Evolutionary conservation across 2,797 vertebrate genomes (phyloP), one percentile per base, ranked within the genome.

Genomic region (Erethizon dorsatum): DNA sequence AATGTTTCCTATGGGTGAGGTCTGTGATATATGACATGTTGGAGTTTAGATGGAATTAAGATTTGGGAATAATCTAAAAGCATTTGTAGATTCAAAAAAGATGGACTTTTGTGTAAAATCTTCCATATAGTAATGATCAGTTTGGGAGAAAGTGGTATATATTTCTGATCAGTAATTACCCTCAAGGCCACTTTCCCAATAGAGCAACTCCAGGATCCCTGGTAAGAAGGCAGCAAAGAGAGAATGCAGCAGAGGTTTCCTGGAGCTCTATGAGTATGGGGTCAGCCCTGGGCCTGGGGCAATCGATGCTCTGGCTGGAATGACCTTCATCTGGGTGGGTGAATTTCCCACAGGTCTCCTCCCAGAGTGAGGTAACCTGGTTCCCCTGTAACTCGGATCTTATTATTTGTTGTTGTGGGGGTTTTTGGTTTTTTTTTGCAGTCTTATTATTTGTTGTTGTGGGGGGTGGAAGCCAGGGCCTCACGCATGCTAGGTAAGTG

Each of bases 101-200:
- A 83, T 54, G 87, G 52, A 71, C 73, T 54, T 92, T 92, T 84
- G n/a, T 14, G 11, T 80, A 77, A 47, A 31, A 41, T 56, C 88
- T 95, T 94, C 47, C 88, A 22, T 56, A 26, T 15, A 9, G 17
- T 54, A 57, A 67, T 41, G 24, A 54, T 67, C 26, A n/a, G 5
- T 75, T 31, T 69, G 45, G 85, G 24, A 90, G 57, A 79, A 88
- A 85, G 78, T 79, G 24, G 13, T 59, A 18, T 79, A 37, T 67
- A 12, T 89, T 86, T 63, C 89, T 89, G 83, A 56, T 65, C 56
- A 82, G 0, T 82, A 94, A 65, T 92, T 85, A 69, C 33, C 50
- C 14, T 28, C 6, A 83, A 61, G 20, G 65, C 80, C 10, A 37
- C 41, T 87, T 84, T 82, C 14, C 73, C 59, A 63, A 5, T 11